Conservation (phyloP, 2,888 invertebrate species). For the Cybosia mesomella region DNA sequence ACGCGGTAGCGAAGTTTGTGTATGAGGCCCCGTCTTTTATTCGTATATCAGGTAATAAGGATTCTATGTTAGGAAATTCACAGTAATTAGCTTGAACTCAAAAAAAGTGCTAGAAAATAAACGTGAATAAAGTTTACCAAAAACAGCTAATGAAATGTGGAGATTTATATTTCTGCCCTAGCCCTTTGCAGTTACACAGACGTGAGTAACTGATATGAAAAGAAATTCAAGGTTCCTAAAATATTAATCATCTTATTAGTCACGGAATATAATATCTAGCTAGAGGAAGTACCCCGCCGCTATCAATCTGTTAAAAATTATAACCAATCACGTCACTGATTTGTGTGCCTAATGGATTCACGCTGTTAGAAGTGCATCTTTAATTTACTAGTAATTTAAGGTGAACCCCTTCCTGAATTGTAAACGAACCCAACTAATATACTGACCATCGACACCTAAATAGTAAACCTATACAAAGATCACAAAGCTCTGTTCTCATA, state of each 20-base stretch:
- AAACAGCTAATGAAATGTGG: too few relatives aligned
- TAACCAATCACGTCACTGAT: neutral
- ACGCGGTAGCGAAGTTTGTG: too few relatives aligned
- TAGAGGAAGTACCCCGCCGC: neutral
- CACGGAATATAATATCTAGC: neutral
- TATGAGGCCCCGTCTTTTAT: too few relatives aligned
- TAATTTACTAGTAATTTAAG: neutral
- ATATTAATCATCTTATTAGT: neutral
- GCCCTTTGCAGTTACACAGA: neutral
- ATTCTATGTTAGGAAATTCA: too few relatives aligned
- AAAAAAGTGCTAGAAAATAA: too few relatives aligned
- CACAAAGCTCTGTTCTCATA: constrained; percentile 74
- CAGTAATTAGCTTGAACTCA: too few relatives aligned
- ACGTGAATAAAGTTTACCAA: too few relatives aligned
- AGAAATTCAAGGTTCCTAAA: neutral
- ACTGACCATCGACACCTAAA: constrained; percentile 28
- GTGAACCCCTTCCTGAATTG: neutral
- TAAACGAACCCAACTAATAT: constrained; percentile 16
- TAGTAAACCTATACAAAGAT: constrained; percentile 41
- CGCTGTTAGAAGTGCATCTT: neutral
- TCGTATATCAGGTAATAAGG: too few relatives aligned
- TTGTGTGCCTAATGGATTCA: neutral
- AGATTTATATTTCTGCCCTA: too few relatives aligned
- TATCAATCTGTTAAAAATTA: neutral
- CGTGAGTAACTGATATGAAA: neutral